phyloP scores from a whole-genome alignment of 1,140 invertebrate species.

The Riptortus pedestris region DNA sequence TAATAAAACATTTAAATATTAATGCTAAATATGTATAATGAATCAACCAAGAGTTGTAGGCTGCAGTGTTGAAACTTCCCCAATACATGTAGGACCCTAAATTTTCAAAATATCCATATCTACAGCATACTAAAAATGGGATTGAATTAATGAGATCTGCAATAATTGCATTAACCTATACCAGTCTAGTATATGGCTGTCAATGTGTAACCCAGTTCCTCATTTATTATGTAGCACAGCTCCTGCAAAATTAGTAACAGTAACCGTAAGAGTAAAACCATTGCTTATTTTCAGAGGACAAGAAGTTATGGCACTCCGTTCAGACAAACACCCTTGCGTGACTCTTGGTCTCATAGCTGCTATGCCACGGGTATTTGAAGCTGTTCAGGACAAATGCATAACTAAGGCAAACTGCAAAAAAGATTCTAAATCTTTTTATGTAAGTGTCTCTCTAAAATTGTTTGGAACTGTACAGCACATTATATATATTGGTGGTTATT shows the following conservation, averaged over 20 bases:
- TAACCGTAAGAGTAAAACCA: too few relatives aligned
- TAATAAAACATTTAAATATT: too few relatives aligned
- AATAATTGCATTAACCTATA: too few relatives aligned
- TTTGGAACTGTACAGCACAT: not conserved
- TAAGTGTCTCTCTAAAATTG: slow-evolving; percentile 42
- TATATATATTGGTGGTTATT: not conserved
- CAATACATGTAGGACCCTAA: not conserved
- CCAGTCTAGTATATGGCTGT: too few relatives aligned
- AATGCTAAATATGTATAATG: not conserved
- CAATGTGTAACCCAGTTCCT: too few relatives aligned
- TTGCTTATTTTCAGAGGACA: slow-evolving; percentile 48
- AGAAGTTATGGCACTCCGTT: slow-evolving; percentile 58
- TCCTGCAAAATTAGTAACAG: too few relatives aligned
- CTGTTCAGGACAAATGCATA: slow-evolving; percentile 68
- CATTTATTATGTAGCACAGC: too few relatives aligned
- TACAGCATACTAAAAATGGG: too few relatives aligned
- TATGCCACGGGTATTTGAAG: slow-evolving; percentile 67
- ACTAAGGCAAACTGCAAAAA: slow-evolving; percentile 70
- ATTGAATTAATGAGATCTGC: too few relatives aligned
- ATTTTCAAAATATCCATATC: too few relatives aligned
- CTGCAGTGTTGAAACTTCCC: not conserved
- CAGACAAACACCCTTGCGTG: slow-evolving; percentile 64
- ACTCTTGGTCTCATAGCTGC: slow-evolving; percentile 63
- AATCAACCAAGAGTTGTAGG: not conserved
- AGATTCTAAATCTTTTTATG: slow-evolving; percentile 69